phyloP scores from a whole-genome alignment of 2,888 invertebrate genomes.

The Ochropacha duplaris region DNA sequence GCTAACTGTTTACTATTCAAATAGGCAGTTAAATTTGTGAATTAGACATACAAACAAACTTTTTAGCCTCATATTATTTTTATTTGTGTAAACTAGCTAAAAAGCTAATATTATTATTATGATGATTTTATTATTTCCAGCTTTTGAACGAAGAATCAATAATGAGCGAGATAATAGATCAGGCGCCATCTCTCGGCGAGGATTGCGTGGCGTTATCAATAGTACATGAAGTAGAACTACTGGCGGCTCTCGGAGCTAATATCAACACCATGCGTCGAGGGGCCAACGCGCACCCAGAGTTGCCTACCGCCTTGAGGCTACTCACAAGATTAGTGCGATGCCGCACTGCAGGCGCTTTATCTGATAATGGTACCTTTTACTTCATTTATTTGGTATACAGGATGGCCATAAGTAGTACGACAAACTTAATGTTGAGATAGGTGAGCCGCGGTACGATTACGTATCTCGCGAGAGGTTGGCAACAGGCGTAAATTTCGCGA shows the following conservation, averaged over 20 bases:
- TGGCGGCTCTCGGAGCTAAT: conserved; percentile 86
- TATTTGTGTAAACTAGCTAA: too few species aligned
- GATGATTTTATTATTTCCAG: conserved; percentile 37
- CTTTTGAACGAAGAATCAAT: conserved; percentile 71
- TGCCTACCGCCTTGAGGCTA: conserved; percentile 87
- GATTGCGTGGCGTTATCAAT: conserved; percentile 89
- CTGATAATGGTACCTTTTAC: conserved; percentile 55
- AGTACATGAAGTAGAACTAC: conserved; percentile 89
- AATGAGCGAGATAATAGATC: conserved; percentile 87
- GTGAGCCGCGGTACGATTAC: too few species aligned
- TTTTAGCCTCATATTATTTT: too few species aligned
- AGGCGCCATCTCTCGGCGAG: conserved; percentile 86
- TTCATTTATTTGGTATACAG: too few species aligned
- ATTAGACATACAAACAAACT: too few species aligned
- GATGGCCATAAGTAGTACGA: too few species aligned
- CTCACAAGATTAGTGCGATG: conserved; percentile 83
- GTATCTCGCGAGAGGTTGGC: too few species aligned
- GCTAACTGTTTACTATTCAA: too few species aligned
- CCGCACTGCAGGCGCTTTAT: conserved; percentile 52
- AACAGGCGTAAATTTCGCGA: too few species aligned
- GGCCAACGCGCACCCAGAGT: conserved; percentile 86
- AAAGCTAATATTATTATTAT: neutral
- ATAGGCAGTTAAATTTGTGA: too few species aligned
- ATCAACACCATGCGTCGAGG: conserved; percentile 86
- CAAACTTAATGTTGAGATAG: too few species aligned